Base-by-base conservation (phyloP, 2,888 invertebrate species). In the Noctua pronuba region DNA sequence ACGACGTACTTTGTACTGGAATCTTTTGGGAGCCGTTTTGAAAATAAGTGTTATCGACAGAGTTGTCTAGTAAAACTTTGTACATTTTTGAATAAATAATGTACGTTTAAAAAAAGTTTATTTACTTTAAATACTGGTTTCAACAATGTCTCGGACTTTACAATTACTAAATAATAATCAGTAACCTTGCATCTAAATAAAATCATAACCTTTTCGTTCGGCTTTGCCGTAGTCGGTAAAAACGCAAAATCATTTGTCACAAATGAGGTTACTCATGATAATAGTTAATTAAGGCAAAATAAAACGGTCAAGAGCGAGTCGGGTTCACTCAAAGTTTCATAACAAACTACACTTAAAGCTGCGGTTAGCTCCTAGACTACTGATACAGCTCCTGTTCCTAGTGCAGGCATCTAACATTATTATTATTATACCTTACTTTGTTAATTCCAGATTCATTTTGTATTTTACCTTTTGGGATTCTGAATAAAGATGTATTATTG, bases 11-110 rank as follows among this genome's bases (percentile, higher is more conserved):
- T 71, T 41, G 13, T 46, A 44, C 24, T 66, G 11, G n/a, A 72
- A 69, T 35, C 49, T 69, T 75, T 73, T 52, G 65, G 44, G 49
- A 52, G 35, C 62, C 0, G 8, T 77, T 68, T 62, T 64, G 16
- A 60, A 52, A 67, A 49, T 66, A 70, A 64, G 16, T 65, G 31
- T 46, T 44, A 71, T 65, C 18, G 49, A 58, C 46, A 49, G n/a
- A 58, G 46, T 49, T 49, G 13, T 44, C 38, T 35, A 46, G 35
- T 28, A 35, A 44, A 44, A 79, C 35, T 67, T 77, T 58, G 13
- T 35, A 31, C 1, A 41, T 75, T 77, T 62, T 77, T 76, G 3
- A 75, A 60, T 49, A 76, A 76, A 77, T 77, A n/a, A 77, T 77
- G 11, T 18, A 21, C 6, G 10, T n/a, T 35, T 58, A 5, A 31